A percentile compares a stretch with the other conserved stretches of the same genome.
phyloP scores from a whole-genome alignment of 2,797 vertebrate genomes.

The Buceros bicornis region DNA sequence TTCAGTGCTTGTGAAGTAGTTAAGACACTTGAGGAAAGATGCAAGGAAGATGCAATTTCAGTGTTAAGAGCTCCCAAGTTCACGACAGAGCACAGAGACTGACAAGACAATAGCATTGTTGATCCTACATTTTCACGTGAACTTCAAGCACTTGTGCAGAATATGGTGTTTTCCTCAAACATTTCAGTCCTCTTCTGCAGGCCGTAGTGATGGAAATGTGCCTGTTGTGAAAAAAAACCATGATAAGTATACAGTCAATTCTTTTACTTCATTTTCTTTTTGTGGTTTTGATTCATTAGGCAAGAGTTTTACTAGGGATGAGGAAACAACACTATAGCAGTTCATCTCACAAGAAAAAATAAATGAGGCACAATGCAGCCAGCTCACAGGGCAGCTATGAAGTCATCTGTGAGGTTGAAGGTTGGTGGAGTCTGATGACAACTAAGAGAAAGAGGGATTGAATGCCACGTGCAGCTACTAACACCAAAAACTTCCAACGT shows the following conservation, averaged over 20 bases:
- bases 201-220: background rate
- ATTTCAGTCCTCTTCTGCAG: background rate
- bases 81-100: background rate
- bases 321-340: background rate
- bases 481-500: background rate
- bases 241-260: background rate
- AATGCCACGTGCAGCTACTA: background rate
- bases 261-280: background rate
- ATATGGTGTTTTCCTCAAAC: background rate
- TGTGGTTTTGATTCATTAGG: background rate
- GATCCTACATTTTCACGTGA: background rate
- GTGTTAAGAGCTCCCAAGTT: background rate
- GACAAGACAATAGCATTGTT: background rate
- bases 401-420: background rate
- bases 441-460: background rate
- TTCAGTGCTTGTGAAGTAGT: background rate
- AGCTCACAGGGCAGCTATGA: background rate
- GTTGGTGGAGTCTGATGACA: background rate
- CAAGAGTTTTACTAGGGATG: background rate
- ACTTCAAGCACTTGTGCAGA: background rate
- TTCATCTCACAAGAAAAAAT: background rate
- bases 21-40: background rate
- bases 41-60: background rate
- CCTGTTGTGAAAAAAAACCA: background rate
- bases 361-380: background rate